Evolutionary conservation across 2,797 vertebrate genomes (phyloP).

Genomic region (Enteromius trimaculatus): DNA sequence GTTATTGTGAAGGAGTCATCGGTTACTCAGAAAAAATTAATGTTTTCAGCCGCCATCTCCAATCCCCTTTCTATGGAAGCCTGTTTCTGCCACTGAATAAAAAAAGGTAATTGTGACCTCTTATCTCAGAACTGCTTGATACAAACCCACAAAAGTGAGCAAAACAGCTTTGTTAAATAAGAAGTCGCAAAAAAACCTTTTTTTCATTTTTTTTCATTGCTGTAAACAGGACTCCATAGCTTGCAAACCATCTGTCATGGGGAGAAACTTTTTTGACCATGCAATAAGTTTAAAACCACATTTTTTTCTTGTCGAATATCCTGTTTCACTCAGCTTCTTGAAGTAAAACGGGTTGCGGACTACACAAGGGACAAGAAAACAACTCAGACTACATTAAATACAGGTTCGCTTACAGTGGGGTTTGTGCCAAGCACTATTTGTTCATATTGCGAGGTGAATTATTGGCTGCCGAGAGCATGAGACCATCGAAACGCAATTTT

Average conservation of each 20-base stretch:
- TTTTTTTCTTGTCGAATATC: not conserved
- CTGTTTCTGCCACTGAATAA: no score
- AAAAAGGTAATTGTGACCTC: no score
- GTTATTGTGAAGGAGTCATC: not conserved
- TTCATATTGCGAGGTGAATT: not conserved
- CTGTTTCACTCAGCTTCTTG: not conserved
- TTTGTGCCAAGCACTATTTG: not conserved
- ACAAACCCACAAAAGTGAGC: no score
- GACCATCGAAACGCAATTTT: conserved; percentile 11
- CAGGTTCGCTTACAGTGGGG: not conserved
- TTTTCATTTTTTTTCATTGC: no score
- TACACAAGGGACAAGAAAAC: conserved; percentile 11
- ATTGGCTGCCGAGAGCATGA: conserved; percentile 12
- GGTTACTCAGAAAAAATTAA: not conserved
- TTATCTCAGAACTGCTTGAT: no score
- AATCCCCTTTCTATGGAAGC: not conserved
- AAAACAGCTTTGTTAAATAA: no score
- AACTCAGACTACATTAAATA: conserved; percentile 4
- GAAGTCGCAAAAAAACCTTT: no score
- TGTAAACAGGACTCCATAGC: no score
- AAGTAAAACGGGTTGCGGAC: not conserved
- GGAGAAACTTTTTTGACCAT: not conserved
- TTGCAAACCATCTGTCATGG: not conserved
- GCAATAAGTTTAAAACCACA: conserved; percentile 9
- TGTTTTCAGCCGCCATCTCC: no score